Base-by-base conservation (phyloP, 2,888 invertebrate genomes). In the Parnassius smintheus region DNA sequence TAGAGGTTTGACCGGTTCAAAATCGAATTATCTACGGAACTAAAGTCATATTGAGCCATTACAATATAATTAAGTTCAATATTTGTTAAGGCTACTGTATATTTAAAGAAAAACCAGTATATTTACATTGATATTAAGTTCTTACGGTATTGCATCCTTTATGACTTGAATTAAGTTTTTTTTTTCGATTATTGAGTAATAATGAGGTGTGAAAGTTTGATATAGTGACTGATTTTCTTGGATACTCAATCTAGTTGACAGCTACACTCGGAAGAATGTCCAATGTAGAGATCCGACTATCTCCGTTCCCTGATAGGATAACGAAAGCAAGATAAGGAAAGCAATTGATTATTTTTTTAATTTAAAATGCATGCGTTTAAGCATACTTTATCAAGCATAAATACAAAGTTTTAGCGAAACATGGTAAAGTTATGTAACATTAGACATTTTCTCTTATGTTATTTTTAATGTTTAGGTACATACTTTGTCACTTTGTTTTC, bases 241-340 rank as follows among this genome's bases (percentile, higher is more conserved):
- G 54, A 50, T n/a, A 50, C 51, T 13, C 45, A 35, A 18, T 57
- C 48, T n/a, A 8, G 25, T 9, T 41, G 59, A 66, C 77, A 77
- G 74, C 75, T 75, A 74, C 70, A 54, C 72, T 52, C 61, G 65
- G 67, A 64, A 75, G 81, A 80, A 69, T 80, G 81, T 81, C 81
- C 59, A 55, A 41, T 69, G 67, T 25, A 25, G 3, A 25, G 25
- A 25, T 25, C 2, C 25, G 25, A 25, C 25, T 25, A 25, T 25
- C 25, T 25, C 25, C 25, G 25, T 25, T 25, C 25, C 25, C 7
- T 3, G 25, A 25, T 25, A 2, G 25, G 3, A 0, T 25, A 25
- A 25, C 3, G 25, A n/a, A n/a, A n/a, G n/a, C n/a, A n/a, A n/a
- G n/a, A 3, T 25, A 25, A 25, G 25, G 4, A 25, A 25, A 25